A percentile compares a stretch with the other conserved stretches of the same genome.
Evolutionary conservation across 2,888 invertebrate genomes (phyloP).

Genomic region (Ennomos quercinarius): DNA sequence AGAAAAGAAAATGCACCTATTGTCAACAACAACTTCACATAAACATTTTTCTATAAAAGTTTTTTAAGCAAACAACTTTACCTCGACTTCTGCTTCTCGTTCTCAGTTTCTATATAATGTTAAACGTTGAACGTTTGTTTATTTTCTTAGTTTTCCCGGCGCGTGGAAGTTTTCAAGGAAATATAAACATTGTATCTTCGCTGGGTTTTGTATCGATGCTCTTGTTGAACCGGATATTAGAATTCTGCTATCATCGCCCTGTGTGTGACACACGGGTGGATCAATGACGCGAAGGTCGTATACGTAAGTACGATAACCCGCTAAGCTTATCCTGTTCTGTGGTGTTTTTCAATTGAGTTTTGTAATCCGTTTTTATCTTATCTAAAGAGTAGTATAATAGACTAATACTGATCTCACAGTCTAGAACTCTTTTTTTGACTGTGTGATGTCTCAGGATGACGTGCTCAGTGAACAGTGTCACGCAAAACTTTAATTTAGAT

Average conservation of each 20-base stretch:
- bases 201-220: conserved; percentile 45
- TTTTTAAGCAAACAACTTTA: conserved; percentile 3
- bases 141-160: conserved; percentile 19
- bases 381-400: too few species aligned
- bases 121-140: conserved; percentile 10
- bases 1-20: conserved; percentile 6
- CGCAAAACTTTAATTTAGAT: too few species aligned
- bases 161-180: conserved; percentile 26
- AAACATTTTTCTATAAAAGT: too few species aligned
- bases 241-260: conserved; percentile 48
- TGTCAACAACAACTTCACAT: background rate
- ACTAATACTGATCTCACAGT: too few species aligned
- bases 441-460: too few species aligned
- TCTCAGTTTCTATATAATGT: conserved; percentile 13
- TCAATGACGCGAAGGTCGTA: background rate
- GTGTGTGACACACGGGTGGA: conserved; percentile 34
- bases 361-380: too few species aligned
- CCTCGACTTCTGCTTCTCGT: conserved; percentile 8
- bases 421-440: too few species aligned
- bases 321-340: too few species aligned
- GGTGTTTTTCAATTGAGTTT: too few species aligned
- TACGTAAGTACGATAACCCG: too few species aligned
- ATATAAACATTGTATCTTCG: conserved; percentile 38
- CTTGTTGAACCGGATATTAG: conserved; percentile 58
- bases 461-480: too few species aligned